Percentiles rank a stretch among this genome's conserved stretches.
phyloP scores from a whole-genome alignment of 2,888 invertebrate genomes.

The Cataglyphis altisquamis region DNA sequence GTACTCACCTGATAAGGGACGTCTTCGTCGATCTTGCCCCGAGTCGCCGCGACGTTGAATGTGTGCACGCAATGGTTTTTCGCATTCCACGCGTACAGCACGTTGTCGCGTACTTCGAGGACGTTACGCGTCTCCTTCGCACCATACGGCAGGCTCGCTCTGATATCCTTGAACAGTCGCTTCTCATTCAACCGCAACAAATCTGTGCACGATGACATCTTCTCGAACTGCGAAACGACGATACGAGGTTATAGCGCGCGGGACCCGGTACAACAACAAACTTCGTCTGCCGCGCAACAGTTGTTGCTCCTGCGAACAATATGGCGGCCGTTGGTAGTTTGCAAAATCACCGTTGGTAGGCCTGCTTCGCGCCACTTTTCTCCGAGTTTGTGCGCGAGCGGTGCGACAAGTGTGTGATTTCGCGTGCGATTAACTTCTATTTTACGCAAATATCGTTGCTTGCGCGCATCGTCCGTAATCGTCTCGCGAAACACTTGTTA shows the following conservation, averaged over 20 bases:
- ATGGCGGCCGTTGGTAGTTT: background rate
- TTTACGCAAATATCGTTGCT: too few relatives aligned
- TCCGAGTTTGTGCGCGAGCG: background rate
- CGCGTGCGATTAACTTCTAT: background rate
- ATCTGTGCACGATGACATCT: slow-evolving; percentile 88
- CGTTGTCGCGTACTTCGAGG: slow-evolving; percentile 89
- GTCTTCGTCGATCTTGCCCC: slow-evolving; percentile 87
- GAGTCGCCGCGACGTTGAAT: slow-evolving; percentile 88
- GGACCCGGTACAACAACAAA: slow-evolving; percentile 79
- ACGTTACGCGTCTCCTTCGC: slow-evolving; percentile 89
- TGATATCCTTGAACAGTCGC: slow-evolving; percentile 89
- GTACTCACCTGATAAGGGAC: slow-evolving; percentile 88
- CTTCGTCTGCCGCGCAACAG: slow-evolving; percentile 63
- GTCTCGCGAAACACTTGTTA: background rate
- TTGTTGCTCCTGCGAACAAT: slow-evolving; percentile 63
- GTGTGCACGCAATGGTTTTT: slow-evolving; percentile 89
- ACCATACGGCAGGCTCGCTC: slow-evolving; percentile 87
- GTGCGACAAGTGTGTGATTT: background rate
- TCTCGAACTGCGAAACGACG: background rate
- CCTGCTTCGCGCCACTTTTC: background rate
- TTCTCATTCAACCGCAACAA: slow-evolving; percentile 88
- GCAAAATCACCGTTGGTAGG: background rate
- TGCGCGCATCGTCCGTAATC: background rate
- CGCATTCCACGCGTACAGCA: slow-evolving; percentile 90
- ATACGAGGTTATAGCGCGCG: slow-evolving; percentile 54